phyloP scores from a whole-genome alignment of 2,113 vertebrate genomes.

The Potamarius usumacintae region DNA sequence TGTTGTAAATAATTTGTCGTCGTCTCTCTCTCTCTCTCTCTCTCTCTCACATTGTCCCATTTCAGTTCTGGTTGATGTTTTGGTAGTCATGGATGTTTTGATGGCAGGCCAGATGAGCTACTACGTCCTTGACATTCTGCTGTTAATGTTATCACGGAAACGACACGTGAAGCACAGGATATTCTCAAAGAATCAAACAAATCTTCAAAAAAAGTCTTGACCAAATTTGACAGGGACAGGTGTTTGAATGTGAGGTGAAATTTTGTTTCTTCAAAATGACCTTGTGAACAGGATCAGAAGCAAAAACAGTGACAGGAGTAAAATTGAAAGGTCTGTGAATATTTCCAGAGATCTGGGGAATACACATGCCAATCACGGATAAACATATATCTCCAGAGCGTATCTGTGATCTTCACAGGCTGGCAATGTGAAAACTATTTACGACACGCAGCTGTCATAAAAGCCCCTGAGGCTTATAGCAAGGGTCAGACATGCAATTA shows the following conservation, averaged over 20 bases:
- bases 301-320: not conserved
- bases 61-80: too few species aligned
- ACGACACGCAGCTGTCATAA: constrained; percentile 14
- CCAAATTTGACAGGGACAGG: constrained; percentile 16
- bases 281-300: not conserved
- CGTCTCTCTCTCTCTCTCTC: too few species aligned
- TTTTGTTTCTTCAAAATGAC: not conserved
- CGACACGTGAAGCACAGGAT: not conserved
- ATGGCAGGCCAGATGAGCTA: too few species aligned
- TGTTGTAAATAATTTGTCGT: too few species aligned
- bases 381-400: constrained; percentile 13
- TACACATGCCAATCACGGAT: constrained; percentile 22
- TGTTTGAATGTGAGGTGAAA: constrained; percentile 20
- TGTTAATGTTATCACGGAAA: not conserved
- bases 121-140: too few species aligned
- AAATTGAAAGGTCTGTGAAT: constrained; percentile 1
- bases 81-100: too few species aligned
- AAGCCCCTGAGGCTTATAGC: not conserved
- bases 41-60: too few species aligned
- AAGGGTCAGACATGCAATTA: constrained; percentile 33
- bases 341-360: constrained; percentile 11
- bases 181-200: not conserved
- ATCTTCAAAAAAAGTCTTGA: not conserved
- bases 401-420: not conserved
- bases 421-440: not conserved